Evolutionary conservation across 2,888 invertebrate genomes (phyloP).

Genomic region (Eustalomyia histrio): DNA sequence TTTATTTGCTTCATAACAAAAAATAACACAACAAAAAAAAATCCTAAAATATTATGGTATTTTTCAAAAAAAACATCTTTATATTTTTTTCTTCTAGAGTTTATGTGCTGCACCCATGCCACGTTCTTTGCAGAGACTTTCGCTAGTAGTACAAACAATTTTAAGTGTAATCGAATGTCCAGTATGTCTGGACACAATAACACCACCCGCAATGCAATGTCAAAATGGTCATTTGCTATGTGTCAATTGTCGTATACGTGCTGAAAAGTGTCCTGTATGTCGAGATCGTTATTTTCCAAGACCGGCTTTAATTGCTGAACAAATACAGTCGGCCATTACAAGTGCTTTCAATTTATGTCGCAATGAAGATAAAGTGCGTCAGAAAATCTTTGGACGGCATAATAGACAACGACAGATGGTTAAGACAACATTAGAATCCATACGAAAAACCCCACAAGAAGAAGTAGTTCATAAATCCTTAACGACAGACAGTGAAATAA

Average conservation of each 20-base stretch:
- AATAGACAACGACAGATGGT: constrained; percentile 58
- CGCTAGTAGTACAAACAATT: constrained; percentile 81
- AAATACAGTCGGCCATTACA: constrained; percentile 81
- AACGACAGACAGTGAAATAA: constrained; percentile 38
- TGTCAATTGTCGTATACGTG: constrained; percentile 82
- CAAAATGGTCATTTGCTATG: constrained; percentile 85
- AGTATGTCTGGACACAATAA: constrained; percentile 83
- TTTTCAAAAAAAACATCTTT: constrained; percentile 26
- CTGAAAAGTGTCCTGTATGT: constrained; percentile 83
- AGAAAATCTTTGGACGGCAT: constrained; percentile 79
- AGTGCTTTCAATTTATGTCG: constrained; percentile 80
- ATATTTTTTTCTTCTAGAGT: constrained; percentile 70
- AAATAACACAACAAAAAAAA: background rate
- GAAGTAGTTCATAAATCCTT: constrained; percentile 56
- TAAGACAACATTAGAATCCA: constrained; percentile 62
- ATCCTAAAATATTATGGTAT: constrained; percentile 18
- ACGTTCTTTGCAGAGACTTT: constrained; percentile 80
- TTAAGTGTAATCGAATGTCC: constrained; percentile 83
- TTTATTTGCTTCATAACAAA: background rate
- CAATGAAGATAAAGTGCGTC: constrained; percentile 79
- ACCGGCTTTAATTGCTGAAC: constrained; percentile 81
- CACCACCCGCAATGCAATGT: constrained; percentile 84
- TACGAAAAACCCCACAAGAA: constrained; percentile 21
- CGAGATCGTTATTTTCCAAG: constrained; percentile 81
- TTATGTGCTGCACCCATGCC: constrained; percentile 82